Base-by-base conservation (phyloP, 2,797 vertebrate species). In the Muscicapa striata region DNA sequence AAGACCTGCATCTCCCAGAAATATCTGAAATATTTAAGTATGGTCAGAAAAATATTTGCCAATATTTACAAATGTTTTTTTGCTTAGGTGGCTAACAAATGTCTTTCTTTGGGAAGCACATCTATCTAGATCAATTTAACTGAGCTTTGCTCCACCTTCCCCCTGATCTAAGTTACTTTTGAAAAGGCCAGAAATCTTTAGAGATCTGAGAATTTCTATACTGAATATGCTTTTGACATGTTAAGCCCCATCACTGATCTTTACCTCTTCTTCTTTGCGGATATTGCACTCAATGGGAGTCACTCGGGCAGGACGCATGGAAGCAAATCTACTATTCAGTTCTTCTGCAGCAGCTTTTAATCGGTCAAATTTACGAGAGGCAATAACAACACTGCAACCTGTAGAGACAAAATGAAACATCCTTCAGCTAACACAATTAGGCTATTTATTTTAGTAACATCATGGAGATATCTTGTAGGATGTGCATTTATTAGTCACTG, bases 301-400 rank as follows among this genome's bases (percentile, higher is more conserved):
- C 92, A 99, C 96, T 54, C 69, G 75, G 24, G 98, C 98, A 10
- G 97, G 85, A 80, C 87, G 98, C 43, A 90, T 72, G 4, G 96
- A 61, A 52, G 98, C 94, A 87, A 99, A 97, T 40, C 70, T 96
- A 12, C 90, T 83, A n/a, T 95, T 97, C 94, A 99, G 97, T 51
- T 99, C 98, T 54, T 97, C 89, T 26, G 98, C 98, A 13, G 98
- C 97, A 27, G 97, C 95, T 94, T 98, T 97, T 95, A 99, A 90
- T 94, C 97, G 97, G 51, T 98, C 98, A 12, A 97, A 62, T 70
- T 99, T 99, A 78, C 99, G 98, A 63, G 99, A 99, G 10, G 99
- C 98, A 90, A 99, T 99, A 59, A 99, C 98, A 96, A 99, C 99
- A 89, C 32, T 98, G 96, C 99, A 99, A 40, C 98, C 99, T 99